Evolutionary conservation across 35 echinoderm and acorn worm species (phyloP).

Genomic region (Amphiura filiformis): DNA sequence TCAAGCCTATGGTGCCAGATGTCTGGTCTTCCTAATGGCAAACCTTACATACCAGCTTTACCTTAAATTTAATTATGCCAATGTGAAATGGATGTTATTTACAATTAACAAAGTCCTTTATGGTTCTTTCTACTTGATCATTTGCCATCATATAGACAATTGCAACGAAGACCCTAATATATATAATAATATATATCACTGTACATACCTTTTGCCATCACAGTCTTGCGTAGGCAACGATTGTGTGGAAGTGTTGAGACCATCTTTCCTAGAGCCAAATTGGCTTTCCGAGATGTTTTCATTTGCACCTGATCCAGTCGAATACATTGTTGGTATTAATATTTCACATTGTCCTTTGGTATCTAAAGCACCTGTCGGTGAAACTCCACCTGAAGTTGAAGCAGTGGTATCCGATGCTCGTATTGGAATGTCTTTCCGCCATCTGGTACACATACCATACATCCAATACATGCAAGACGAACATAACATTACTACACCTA

Average conservation of each 20-base stretch:
- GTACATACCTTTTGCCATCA: neutral
- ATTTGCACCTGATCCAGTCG: neutral
- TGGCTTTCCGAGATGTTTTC: neutral
- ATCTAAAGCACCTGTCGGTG: neutral
- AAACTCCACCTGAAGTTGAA: neutral
- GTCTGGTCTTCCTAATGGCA: neutral
- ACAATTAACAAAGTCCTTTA: neutral
- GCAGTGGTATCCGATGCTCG: neutral
- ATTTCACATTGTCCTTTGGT: conserved; percentile 2
- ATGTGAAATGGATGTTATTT: neutral
- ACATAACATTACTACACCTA: neutral
- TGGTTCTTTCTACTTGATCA: too few relatives aligned
- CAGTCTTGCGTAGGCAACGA: neutral
- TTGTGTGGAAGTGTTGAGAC: neutral
- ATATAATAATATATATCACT: neutral
- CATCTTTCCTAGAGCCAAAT: neutral
- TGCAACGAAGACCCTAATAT: neutral
- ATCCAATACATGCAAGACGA: neutral
- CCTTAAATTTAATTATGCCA: neutral
- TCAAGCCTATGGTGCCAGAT: neutral
- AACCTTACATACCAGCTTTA: too few relatives aligned
- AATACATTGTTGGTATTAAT: neutral
- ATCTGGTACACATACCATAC: neutral
- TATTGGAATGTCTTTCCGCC: neutral
- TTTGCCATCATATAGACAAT: neutral